phyloP scores from a whole-genome alignment of 2,888 invertebrate species.

The Tinea trinotella region DNA sequence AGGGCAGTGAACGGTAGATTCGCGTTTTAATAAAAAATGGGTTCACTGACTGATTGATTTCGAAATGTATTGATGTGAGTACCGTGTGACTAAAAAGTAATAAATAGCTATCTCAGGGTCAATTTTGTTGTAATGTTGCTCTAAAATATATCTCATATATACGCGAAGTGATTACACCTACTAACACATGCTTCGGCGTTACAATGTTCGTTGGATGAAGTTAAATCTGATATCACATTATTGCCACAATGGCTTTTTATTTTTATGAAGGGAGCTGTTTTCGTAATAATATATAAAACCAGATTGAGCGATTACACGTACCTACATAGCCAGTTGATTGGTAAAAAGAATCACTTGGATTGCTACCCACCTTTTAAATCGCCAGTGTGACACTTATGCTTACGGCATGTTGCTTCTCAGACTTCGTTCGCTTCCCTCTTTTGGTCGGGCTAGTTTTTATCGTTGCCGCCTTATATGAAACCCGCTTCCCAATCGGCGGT shows the following conservation, averaged over 20 bases:
- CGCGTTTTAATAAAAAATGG: too few species aligned
- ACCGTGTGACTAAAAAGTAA: too few species aligned
- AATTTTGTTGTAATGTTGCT: neutral
- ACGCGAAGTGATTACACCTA: neutral
- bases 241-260: neutral
- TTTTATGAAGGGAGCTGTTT: conserved; percentile 14
- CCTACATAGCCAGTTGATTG: conserved; percentile 31
- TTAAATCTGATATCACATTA: neutral
- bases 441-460: conserved; percentile 42
- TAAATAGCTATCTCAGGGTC: neutral
- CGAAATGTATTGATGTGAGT: neutral
- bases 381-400: conserved; percentile 33
- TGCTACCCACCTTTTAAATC: neutral
- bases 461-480: conserved; percentile 36
- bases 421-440: conserved; percentile 30
- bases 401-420: conserved; percentile 25
- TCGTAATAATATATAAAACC: neutral
- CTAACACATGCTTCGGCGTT: neutral
- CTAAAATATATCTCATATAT: neutral
- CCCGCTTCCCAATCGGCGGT: conserved; percentile 25
- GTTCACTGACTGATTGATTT: too few species aligned
- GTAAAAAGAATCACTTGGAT: conserved; percentile 24
- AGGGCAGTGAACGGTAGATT: too few species aligned
- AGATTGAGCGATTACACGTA: conserved; percentile 44
- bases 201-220: too few species aligned